Evolutionary conservation across 1,140 invertebrate genomes (phyloP), one percentile per base, ranked within the genome.

Genomic region (Macrobrachium rosenbergii): DNA sequence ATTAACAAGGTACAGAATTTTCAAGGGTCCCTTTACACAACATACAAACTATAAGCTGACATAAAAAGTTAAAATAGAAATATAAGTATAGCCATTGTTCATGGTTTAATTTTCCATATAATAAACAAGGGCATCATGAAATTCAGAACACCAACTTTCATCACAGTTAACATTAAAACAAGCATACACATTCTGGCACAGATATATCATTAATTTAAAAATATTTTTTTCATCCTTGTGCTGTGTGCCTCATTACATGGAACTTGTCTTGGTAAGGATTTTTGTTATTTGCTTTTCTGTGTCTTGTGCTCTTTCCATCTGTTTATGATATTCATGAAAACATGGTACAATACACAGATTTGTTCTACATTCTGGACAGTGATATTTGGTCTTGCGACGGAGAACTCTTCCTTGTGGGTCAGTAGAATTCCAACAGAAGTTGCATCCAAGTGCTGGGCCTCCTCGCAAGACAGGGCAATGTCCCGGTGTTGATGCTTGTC

Each of bases 361-460:
- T 67, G 95, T 96, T 91, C 96, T 95, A 92, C 96, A 97, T 91
- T 97, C 96, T 2, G 96, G 96, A 92, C 96, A 97, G 91, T 96
- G 95, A 91, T 96, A 97, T 92, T 96, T 96, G 6, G 96, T 97
- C 93, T 97, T 97, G 82, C 96, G 93, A 28, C 96, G 93, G 62
- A 96, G 93, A 89, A 96, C 96, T 72, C 96, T 92, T 28, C 95
- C 95, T 92, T 95, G 95, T 62, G 93, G 94, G 90, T 97, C 96
- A 69, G 96, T 95, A 1, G 96, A 96, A 90, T 97, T 97, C 96
- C 96, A 97, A 92, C 96, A 97, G 91, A 95, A 96, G 92, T 96
- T 96, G 92, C 96, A 97, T 67, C 96, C 95, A 76, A 97, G 91
- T 5, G 96, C 96, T 17, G 96, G 96, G 2, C 96, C 96, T 12